Evolutionary conservation across 2,113 vertebrate species (phyloP), one percentile per base, ranked within the genome.

Genomic region (Mirounga angustirostris): DNA sequence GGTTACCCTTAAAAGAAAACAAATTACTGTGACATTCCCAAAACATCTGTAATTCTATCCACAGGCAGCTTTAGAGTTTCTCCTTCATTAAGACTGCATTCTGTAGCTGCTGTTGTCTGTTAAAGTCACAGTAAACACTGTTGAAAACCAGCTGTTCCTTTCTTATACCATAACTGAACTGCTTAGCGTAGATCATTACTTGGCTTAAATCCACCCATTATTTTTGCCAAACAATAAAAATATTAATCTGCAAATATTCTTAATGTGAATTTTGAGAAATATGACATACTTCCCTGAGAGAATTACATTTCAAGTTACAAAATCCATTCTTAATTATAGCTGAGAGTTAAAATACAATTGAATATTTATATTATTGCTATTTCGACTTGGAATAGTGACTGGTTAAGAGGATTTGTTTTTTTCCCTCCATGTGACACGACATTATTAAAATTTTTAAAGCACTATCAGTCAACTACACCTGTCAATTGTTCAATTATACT

Each of bases 31-130:
- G 98, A 94, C 84, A 96, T 98, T 80, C 24, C 95, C 74, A 79
- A 98, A 98, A 99, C 97, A 91, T 98, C 98, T 98, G 96, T 92
- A 98, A 97, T 94, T 98, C 96, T 98, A 96, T 98, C 94, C 96
- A 97, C 95, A 98, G 74, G 95, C 97, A 96, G 88, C 83, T 88
- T 95, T 95, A 89, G 59, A 97, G 91, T 82, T 24, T 92, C 83
- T 87, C 30, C 97, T 92, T 98, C 97, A 98, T 98, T 98, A 98
- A 98, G 97, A 97, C 59, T 79, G 85, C 76, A 97, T 98, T 98
- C 96, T 97, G 54, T 94, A 94, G 74, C 78, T 98, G 93, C 52
- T 97, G 73, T 89, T 98, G 94, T 97, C 97, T 98, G 94, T 98
- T 98, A 97, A 98, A 98, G 91, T 97, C 93, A 96, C 91, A 95